Evolutionary conservation across 2,113 vertebrate genomes (phyloP).

Genomic region (Scolopax mira): DNA sequence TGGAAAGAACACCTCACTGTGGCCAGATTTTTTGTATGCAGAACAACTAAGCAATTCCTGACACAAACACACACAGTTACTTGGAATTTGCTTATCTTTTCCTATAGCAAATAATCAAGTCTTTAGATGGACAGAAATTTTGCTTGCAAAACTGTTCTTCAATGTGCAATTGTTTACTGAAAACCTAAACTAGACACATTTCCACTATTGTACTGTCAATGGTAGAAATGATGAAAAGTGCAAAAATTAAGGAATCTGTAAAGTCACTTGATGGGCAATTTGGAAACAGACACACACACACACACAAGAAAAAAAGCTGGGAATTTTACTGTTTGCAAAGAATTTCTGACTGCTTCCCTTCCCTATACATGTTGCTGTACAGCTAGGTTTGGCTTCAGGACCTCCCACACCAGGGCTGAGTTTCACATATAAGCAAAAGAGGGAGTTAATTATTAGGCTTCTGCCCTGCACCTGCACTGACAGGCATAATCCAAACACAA

Average conservation of each 20-base stretch:
- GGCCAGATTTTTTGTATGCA: rapidly evolving
- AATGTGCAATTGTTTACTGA: not conserved
- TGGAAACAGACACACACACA: not conserved
- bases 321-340: not conserved
- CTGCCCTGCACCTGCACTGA: not conserved
- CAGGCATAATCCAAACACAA: not conserved
- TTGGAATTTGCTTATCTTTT: not conserved
- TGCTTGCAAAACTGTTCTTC: not conserved
- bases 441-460: not conserved
- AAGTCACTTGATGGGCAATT: not conserved
- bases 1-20: not conserved
- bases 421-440: not conserved
- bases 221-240: not conserved
- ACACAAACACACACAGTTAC: not conserved
- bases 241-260: not conserved
- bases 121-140: not conserved
- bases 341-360: not conserved
- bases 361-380: not conserved
- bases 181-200: not conserved
- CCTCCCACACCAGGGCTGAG: not conserved
- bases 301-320: not conserved
- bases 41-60: rapidly evolving
- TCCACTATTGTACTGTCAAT: not conserved
- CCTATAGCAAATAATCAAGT: not conserved
- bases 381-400: not conserved